A percentile compares a stretch with the other conserved stretches of the same genome.
These are phyloP conservation scores for Sebastes trivittatus DNA, from an alignment of 2,797 vertebrate species.

Conservation along the genomic window DNA sequence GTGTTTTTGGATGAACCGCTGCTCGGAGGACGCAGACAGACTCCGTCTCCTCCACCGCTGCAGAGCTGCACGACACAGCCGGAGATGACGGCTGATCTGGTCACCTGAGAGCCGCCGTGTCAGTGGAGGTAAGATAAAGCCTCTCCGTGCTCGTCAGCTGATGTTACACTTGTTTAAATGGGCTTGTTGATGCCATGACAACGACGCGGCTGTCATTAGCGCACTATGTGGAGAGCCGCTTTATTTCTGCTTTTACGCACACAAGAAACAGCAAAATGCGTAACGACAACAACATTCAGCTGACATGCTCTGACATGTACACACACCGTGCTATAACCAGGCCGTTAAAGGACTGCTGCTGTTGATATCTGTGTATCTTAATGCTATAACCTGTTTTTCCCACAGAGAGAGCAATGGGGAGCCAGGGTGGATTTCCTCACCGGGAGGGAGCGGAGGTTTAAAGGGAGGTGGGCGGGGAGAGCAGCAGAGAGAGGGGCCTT, in stretches of 20 bases:
- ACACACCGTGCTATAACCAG: background rate
- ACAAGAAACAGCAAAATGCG: background rate
- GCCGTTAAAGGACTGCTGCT: background rate
- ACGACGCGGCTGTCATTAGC: conserved; percentile 53
- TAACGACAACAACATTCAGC: background rate
- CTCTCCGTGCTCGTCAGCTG: conserved; percentile 27
- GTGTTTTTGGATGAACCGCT: background rate
- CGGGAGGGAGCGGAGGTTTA: conserved; percentile 59
- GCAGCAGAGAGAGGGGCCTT: conserved; percentile 27
- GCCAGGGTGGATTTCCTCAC: conserved; percentile 60
- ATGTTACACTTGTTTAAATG: background rate
- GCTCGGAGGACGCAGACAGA: background rate
- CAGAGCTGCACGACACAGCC: background rate
- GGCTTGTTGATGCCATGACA: conserved; percentile 74
- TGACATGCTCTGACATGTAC: background rate
- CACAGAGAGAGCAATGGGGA: conserved; percentile 79
- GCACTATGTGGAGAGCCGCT: background rate
- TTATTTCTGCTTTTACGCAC: background rate
- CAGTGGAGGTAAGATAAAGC: conserved; percentile 55
- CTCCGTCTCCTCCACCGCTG: background rate
- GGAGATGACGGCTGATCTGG: conserved; percentile 34
- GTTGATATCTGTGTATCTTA: background rate
- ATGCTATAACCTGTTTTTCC: background rate
- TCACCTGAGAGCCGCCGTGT: conserved; percentile 45
- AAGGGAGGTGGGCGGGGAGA: conserved; percentile 43